phyloP scores from a whole-genome alignment of 1,140 invertebrate genomes.

The Drosophila nigromelanica region DNA sequence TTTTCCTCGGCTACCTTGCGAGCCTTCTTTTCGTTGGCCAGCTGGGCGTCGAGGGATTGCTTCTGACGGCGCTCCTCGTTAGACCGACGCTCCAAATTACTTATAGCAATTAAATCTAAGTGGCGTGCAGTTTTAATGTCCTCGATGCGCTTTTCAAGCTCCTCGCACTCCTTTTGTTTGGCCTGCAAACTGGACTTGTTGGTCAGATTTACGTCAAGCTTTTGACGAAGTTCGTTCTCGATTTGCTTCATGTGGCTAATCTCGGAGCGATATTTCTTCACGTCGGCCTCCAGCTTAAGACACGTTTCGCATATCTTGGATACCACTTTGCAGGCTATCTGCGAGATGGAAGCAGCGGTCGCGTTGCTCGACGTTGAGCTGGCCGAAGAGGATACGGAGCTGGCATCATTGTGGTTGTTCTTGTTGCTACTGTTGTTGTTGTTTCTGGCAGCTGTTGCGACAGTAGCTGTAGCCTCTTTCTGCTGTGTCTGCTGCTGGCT shows the following conservation, averaged over 20 bases:
- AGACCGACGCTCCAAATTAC: conserved; percentile 91
- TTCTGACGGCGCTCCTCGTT: conserved; percentile 93
- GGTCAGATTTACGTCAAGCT: conserved; percentile 86
- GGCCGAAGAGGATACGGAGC: conserved; percentile 70
- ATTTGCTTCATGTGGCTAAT: conserved; percentile 90
- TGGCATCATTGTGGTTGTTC: conserved; percentile 67
- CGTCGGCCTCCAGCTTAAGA: conserved; percentile 87
- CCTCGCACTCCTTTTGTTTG: conserved; percentile 83
- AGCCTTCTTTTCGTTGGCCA: conserved; percentile 90
- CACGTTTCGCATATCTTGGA: conserved; percentile 83
- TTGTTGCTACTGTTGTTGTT: conserved; percentile 35
- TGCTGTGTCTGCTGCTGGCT: conserved; percentile 66
- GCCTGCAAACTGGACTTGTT: conserved; percentile 82
- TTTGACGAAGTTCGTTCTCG: conserved; percentile 93
- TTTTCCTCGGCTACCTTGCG: conserved; percentile 88
- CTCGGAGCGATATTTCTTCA: conserved; percentile 92
- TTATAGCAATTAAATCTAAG: conserved; percentile 91
- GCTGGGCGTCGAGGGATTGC: conserved; percentile 89
- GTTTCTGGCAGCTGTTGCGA: conserved; percentile 29
- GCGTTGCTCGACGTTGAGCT: conserved; percentile 69
- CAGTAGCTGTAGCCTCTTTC: conserved; percentile 44
- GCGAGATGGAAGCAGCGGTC: conserved; percentile 63
- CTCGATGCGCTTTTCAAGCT: conserved; percentile 86
- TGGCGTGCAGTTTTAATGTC: conserved; percentile 89
- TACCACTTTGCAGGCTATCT: conserved; percentile 80